These are phyloP conservation scores for Lamellibrachia luymesi DNA, from an alignment of 1,140 invertebrate genomes.

Conservation along the genomic window DNA sequence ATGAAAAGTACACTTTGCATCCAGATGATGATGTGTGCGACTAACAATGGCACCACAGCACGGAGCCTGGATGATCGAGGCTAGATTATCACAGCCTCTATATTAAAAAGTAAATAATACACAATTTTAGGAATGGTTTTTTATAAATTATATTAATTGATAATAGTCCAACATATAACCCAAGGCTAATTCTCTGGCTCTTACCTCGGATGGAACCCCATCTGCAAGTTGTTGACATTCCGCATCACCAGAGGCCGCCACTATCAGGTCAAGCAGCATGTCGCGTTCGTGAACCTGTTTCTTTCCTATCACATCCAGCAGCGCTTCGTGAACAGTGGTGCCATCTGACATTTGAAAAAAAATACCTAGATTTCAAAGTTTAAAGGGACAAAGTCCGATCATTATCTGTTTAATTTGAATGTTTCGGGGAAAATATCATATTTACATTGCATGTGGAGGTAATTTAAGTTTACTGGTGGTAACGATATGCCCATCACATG, in stretches of 20 bases:
- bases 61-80: too few relatives aligned
- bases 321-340: not conserved
- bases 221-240: not conserved
- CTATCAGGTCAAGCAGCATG: not conserved
- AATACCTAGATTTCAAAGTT: too few relatives aligned
- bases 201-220: not conserved
- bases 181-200: not conserved
- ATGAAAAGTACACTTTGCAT: too few relatives aligned
- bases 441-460: not conserved
- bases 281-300: not conserved
- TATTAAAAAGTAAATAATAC: too few relatives aligned
- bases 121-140: too few relatives aligned
- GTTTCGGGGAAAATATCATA: not conserved
- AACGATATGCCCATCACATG: not conserved
- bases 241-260: not conserved
- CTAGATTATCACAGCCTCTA: too few relatives aligned
- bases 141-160: too few relatives aligned
- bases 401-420: too few relatives aligned
- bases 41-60: too few relatives aligned
- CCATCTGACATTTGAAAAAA: not conserved
- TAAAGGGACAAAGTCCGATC: too few relatives aligned
- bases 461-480: not conserved
- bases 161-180: not conserved
- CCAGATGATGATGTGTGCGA: too few relatives aligned
- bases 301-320: conserved; percentile 2